phyloP scores from a whole-genome alignment of 1,140 invertebrate genomes.

The Alviniconcha marisindica region DNA sequence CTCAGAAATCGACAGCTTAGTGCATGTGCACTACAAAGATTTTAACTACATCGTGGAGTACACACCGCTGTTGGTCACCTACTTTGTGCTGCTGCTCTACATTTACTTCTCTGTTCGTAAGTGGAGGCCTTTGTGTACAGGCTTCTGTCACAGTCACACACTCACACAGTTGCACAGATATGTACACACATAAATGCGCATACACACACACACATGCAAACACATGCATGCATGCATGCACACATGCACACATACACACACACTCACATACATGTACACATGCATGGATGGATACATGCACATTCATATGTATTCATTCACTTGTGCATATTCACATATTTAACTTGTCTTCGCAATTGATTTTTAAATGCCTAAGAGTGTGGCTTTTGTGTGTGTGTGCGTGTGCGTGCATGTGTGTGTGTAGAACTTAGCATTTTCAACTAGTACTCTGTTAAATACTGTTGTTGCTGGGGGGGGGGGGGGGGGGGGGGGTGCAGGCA shows the following conservation, averaged over 20 bases:
- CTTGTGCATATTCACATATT: no score
- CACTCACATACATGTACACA: no score
- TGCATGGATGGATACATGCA: no score
- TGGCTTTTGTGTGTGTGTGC: not conserved
- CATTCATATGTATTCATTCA: not conserved
- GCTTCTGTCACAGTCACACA: no score
- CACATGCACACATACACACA: no score
- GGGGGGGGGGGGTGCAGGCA: not conserved
- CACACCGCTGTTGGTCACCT: conserved; percentile 89
- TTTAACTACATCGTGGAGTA: conserved; percentile 92
- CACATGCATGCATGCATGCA: no score
- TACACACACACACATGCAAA: no score
- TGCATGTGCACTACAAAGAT: conserved; percentile 78
- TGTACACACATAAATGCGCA: no score
- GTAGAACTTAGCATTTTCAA: not conserved
- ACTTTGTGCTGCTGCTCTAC: conserved; percentile 91
- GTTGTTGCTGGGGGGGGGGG: not conserved
- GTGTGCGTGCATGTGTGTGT: not conserved
- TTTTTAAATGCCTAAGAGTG: no score
- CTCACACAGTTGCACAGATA: no score
- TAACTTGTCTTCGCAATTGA: no score
- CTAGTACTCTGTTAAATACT: no score
- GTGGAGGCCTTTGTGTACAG: conserved; percentile 66
- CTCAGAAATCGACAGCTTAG: conserved; percentile 74
- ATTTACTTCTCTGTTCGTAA: conserved; percentile 97